These are phyloP conservation scores for Watsonalla binaria DNA, from an alignment of 2,888 invertebrate genomes.

Conservation along the genomic window DNA sequence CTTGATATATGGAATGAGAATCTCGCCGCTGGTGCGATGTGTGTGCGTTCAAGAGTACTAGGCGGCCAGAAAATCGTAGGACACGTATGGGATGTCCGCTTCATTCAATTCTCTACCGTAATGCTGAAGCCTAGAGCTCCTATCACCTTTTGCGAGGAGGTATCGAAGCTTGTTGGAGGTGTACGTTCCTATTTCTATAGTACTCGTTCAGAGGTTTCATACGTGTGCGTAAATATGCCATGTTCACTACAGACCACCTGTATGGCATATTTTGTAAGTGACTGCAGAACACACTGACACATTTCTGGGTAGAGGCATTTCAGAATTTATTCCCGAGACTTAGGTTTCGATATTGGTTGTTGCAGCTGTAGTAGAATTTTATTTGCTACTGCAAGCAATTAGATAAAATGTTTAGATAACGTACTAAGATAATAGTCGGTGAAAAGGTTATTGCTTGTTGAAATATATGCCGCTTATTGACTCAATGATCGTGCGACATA, in stretches of 20 bases:
- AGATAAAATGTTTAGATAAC: constrained; percentile 3
- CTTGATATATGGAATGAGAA: constrained; percentile 67
- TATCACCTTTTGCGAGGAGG: constrained; percentile 12
- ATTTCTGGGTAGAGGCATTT: not conserved
- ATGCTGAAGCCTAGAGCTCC: constrained; percentile 7
- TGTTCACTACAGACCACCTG: constrained; percentile 25
- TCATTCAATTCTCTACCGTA: constrained; percentile 11
- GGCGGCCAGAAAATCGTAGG: constrained; percentile 49
- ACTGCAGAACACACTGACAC: not conserved
- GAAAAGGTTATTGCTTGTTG: too few relatives aligned
- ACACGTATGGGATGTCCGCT: constrained; percentile 20
- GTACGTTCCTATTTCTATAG: constrained; percentile 22
- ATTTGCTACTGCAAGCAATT: not conserved
- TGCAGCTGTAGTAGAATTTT: not conserved
- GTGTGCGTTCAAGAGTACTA: constrained; percentile 63
- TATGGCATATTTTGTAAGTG: constrained; percentile 14
- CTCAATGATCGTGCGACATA: too few relatives aligned
- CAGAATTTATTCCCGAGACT: not conserved
- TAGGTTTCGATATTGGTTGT: not conserved
- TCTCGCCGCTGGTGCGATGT: constrained; percentile 45
- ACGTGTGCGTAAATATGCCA: constrained; percentile 20
- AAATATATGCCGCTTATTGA: too few relatives aligned
- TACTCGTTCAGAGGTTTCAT: constrained; percentile 8
- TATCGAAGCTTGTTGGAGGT: constrained; percentile 17
- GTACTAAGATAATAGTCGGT: not conserved